Base-by-base conservation (phyloP, 2,797 vertebrate species). In the Coregonus sp. region DNA sequence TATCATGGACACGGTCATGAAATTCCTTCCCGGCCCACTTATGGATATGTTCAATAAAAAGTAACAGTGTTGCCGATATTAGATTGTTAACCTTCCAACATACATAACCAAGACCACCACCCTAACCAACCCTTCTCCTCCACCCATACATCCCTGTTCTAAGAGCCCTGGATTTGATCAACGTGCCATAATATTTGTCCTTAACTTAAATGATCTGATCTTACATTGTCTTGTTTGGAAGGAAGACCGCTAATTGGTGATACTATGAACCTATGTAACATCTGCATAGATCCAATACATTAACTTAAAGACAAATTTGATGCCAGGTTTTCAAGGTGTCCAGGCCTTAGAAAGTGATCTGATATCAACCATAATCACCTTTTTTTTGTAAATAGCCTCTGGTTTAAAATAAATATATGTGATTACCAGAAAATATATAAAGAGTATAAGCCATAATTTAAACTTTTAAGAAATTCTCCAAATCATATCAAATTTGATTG, bases 31-130 rank as follows among this genome's bases (percentile, higher is more conserved):
- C 0, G 95, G 97, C 12, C 97, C 98, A 1, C 96, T 99, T 87
- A 97, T 98, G 93, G 98, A 99, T 94, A 99, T 99, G 94, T 97
- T 99, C 83, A 94, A 92, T 93, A 99, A 98, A 93, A 99, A 99
- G 94, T 99, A 97, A 93, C 69, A 76, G 66, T 72, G 59, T 74
- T 78, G 72, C 65, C 78, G 37, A 81, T 80, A 81, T 65, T 14
- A 73, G 78, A 80, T 79, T 75, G 72, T 70, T 78, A 73, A 74
- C 78, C 59, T 70, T 85, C 79, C 70, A 83, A 71, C 16, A 1
- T 63, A 65, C 80, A 81, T 73, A 54, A 86, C 79, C 76, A 75
- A 83, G 69, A 83, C 75, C 69, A 5, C 50, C 6, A 66, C 74
- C 78, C 18, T 7, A 63, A 80, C 82, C 59, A 2, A 87, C 83